Evolutionary conservation across 30 jellyfish, hydroid and myxozoan species (phyloP), one percentile per base, ranked within the genome.

Genomic region (Nemopilema nomurai): DNA sequence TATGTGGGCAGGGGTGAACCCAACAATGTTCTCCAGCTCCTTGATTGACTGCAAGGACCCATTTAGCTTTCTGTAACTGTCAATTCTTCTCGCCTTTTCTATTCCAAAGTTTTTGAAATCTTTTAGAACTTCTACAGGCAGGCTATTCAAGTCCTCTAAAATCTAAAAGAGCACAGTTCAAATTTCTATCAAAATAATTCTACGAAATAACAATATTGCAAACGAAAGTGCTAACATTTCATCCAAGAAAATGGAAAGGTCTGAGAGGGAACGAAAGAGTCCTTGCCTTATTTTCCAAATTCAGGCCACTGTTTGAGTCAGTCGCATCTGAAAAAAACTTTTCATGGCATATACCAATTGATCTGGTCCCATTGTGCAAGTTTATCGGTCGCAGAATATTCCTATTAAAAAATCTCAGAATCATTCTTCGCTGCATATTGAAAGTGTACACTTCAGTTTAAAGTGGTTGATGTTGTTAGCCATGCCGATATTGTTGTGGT

Each of bases 81-180:
- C 67, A n/a, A 84, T n/a, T 41, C 87, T 24, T 33, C 51, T 32
- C 20, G 93, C 93, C 26, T 66, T 73, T 1, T 84, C 87, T 13
- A 33, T 62, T 21, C 93, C 93, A 27, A 84, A 22, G 49, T 75
- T 77, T 65, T 28, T 84, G 77, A 73, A 84, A 20, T 74, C 78
- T 0, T 51, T 74, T 18, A 84, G 29, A 3, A 28, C 82, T 28
- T 74, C 78, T 9, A 32, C 83, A 17, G 79, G 29, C 4, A 62
- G 70, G 26, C 27, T 71, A 49, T 84, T 84, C 53, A 84, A 69
- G 0, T 84, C 82, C 16, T 62, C 31, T 18, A 84, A 62, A 41
- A 49, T 74, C 87, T 84, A 21, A 18, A 18, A 18, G 51, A 51
- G n/a, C 17, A 8, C n/a, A n/a, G n/a, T n/a, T n/a, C n/a, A n/a